phyloP scores from a whole-genome alignment of 2,113 vertebrate genomes.

The Serranochromis macrocephalus region DNA sequence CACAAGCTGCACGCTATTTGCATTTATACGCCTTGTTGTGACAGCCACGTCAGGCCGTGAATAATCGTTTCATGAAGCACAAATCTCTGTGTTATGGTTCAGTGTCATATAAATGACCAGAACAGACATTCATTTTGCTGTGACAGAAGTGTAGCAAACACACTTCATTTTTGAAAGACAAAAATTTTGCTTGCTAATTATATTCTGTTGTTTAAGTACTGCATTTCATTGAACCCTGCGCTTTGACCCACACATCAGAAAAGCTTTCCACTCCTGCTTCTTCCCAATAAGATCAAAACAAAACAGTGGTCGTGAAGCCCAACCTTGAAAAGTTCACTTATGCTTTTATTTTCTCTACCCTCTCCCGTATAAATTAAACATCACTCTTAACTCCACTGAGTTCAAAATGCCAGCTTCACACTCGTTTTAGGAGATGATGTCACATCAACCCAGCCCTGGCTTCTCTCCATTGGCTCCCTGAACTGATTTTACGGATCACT shows the following conservation, averaged over 20 bases:
- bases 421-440: not conserved
- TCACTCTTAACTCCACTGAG: fast-evolving
- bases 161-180: not conserved
- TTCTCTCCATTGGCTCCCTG: not conserved
- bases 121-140: not conserved
- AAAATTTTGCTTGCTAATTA: fast-evolving
- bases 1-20: not conserved
- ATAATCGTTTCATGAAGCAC: not conserved
- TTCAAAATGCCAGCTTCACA: not conserved
- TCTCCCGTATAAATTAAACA: fast-evolving
- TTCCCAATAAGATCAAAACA: not conserved
- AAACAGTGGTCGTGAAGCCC: fast-evolving
- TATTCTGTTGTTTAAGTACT: not conserved
- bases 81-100: not conserved
- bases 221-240: fast-evolving
- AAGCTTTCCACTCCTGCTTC: fast-evolving
- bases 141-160: not conserved
- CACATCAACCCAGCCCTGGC: not conserved
- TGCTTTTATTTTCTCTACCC: not conserved
- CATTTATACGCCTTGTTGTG: not conserved
- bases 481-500: not conserved
- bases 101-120: not conserved
- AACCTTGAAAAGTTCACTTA: not conserved
- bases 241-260: not conserved
- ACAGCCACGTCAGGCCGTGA: not conserved